Evolutionary conservation across 2,888 invertebrate species (phyloP).

Genomic region (Hirtodrosophila alboralis): DNA sequence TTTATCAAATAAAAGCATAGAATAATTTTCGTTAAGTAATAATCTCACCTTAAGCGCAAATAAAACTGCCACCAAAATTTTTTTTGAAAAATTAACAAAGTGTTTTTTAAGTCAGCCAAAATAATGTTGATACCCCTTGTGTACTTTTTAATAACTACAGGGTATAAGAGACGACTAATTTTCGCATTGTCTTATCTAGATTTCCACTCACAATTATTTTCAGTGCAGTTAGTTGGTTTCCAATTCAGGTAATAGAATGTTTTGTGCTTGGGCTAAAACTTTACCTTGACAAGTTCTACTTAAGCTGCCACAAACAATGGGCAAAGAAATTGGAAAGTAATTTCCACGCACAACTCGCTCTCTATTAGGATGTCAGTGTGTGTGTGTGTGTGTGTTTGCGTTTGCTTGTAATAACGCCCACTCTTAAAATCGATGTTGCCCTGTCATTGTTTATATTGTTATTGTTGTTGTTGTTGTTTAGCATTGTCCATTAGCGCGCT

Average conservation of each 20-base stretch:
- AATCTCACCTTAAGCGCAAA: too few relatives aligned
- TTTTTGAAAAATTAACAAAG: too few relatives aligned
- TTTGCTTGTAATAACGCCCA: slow-evolving; percentile 29
- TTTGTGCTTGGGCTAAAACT: slow-evolving; percentile 34
- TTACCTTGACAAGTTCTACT: slow-evolving; percentile 55
- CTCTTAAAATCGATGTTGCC: slow-evolving; percentile 43
- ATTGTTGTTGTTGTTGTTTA: slow-evolving; percentile 23
- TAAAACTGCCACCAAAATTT: too few relatives aligned
- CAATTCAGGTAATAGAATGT: slow-evolving; percentile 37
- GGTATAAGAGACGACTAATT: too few relatives aligned
- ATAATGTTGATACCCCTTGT: too few relatives aligned
- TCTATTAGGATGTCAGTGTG: slow-evolving; percentile 9
- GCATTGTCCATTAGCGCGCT: slow-evolving; percentile 66
- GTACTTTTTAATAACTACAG: too few relatives aligned
- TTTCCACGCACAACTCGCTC: slow-evolving; percentile 41
- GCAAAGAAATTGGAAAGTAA: slow-evolving; percentile 58
- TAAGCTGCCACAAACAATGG: slow-evolving; percentile 58
- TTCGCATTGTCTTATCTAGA: not conserved
- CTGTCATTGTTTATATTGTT: slow-evolving; percentile 35
- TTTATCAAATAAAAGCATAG: too few relatives aligned
- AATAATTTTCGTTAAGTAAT: too few relatives aligned
- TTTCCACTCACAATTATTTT: not conserved
- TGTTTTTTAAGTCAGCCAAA: too few relatives aligned
- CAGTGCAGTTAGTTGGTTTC: slow-evolving; percentile 19
- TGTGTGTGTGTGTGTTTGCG: slow-evolving; percentile 5